Percentiles rank a stretch among this genome's conserved stretches.
Evolutionary conservation across 2,888 invertebrate species (phyloP).

Genomic region (Lasioglossum vierecki): DNA sequence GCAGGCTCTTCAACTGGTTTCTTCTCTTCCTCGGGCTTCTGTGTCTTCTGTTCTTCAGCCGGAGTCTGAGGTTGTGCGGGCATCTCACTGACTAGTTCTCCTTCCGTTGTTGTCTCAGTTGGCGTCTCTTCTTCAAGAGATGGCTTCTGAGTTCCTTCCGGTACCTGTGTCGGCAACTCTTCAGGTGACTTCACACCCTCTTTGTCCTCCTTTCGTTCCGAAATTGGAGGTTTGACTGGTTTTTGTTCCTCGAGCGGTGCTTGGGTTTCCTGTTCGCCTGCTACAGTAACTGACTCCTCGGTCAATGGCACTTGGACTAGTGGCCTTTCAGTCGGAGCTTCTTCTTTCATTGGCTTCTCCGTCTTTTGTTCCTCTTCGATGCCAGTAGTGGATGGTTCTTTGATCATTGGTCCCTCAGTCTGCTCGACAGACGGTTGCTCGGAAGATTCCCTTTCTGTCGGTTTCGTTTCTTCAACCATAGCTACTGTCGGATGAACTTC

Average conservation of each 20-base stretch:
- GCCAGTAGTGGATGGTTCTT: constrained; percentile 49
- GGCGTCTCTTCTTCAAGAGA: constrained; percentile 58
- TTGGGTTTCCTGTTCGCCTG: constrained; percentile 48
- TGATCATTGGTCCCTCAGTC: constrained; percentile 59
- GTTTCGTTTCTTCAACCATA: constrained; percentile 50
- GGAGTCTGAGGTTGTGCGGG: constrained; percentile 46
- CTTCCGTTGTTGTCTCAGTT: constrained; percentile 49
- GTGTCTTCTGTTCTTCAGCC: constrained; percentile 54
- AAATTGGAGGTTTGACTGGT: constrained; percentile 50
- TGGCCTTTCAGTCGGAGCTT: constrained; percentile 33
- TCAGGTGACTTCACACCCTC: constrained; percentile 19
- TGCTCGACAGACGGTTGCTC: constrained; percentile 53
- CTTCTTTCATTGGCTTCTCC: constrained; percentile 36
- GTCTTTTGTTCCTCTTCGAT: constrained; percentile 52
- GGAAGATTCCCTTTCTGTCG: constrained; percentile 64
- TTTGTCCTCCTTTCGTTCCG: constrained; percentile 62
- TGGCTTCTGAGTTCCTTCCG: constrained; percentile 49
- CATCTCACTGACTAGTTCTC: constrained; percentile 28
- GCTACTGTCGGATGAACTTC: constrained; percentile 40
- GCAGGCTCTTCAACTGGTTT: constrained; percentile 32
- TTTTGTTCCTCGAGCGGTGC: constrained; percentile 26
- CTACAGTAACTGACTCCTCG: constrained; percentile 59
- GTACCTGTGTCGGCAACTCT: constrained; percentile 8
- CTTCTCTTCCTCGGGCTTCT: constrained; percentile 10
- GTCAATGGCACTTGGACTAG: constrained; percentile 41